These are phyloP conservation scores for Tragelaphus imberbis DNA, from an alignment of 2,113 vertebrate genomes.

Conservation along the genomic window DNA sequence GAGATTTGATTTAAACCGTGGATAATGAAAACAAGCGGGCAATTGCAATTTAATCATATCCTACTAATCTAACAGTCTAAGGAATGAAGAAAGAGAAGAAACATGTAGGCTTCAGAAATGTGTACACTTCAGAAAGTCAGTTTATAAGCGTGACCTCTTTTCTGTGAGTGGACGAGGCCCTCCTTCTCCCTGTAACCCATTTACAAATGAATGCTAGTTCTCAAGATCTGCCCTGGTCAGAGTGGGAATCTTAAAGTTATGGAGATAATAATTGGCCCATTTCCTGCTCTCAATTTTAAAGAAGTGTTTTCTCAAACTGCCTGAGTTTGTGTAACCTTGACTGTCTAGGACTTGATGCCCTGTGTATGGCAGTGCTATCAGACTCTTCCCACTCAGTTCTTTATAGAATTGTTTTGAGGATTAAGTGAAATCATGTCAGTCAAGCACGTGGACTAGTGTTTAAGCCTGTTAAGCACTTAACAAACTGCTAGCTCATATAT, in stretches of 20 bases:
- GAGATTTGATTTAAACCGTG: constrained; percentile 54
- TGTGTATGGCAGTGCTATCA: not conserved
- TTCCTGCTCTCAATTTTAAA: not conserved
- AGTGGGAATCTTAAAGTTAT: not conserved
- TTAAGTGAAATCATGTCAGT: not conserved
- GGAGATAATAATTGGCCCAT: not conserved
- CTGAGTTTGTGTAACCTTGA: not conserved
- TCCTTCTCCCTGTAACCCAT: not conserved
- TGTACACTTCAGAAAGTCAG: not conserved
- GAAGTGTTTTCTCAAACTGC: not conserved
- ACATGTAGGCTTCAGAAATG: not conserved
- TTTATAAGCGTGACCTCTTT: not conserved
- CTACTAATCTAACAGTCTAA: not conserved
- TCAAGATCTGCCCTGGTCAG: not conserved
- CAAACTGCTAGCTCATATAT: not conserved
- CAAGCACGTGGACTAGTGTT: not conserved
- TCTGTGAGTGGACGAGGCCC: not conserved
- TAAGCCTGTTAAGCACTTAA: not conserved
- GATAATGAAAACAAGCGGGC: constrained; percentile 49
- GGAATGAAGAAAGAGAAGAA: not conserved
- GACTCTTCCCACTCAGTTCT: not conserved
- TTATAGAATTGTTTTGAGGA: not conserved
- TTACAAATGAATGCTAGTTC: not conserved
- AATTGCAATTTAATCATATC: constrained; percentile 16
- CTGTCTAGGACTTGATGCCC: not conserved